Evolutionary conservation across 2,888 invertebrate genomes (phyloP), one percentile per base, ranked within the genome.

Genomic region (Cremastinae sp.): DNA sequence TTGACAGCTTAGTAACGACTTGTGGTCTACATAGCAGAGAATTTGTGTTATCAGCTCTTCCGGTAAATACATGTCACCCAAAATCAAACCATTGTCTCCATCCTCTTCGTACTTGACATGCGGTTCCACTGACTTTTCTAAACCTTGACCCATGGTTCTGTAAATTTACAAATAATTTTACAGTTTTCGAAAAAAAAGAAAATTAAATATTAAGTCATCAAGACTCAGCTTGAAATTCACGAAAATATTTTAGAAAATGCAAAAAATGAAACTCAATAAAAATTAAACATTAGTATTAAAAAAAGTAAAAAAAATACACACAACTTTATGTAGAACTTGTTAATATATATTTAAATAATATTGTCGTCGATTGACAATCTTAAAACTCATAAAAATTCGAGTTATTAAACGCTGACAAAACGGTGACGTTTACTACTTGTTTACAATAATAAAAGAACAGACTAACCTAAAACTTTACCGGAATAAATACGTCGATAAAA

Each of bases 41-140:
- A 92, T 91, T 70, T 90, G 82, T 0, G 86, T 79, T n/a, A 92
- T 74, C 20, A 92, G 79, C 84, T 92, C 92, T 83, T 90, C 89
- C 0, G 92, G 92, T 12, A 92, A 73, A 78, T 90, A 90, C 59
- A 81, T 80, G 47, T 85, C 82, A 36, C 83, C 82, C 8, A 91
- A 79, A 49, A 84, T 76, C 45, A 90, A 82, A 34, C 91, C 91
- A 75, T 91, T 91, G 28, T 88, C 74, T 0, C 78, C 61, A 12
- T 79, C 74, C 28, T 80, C 81, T 10, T 79, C 79, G 45, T 72
- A 75, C 4, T 75, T 53, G 14, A 64, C 64, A 20, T 70, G 43
- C 8, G 56, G 9, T 12, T 69, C 73, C 0, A 16, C 8, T 0
- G 1, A 34, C 10, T 20, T 28, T 18, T 61, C 66, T 28, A 70